These are phyloP conservation scores for Trialeurodes vaporariorum DNA, from an alignment of 1,140 invertebrate genomes.

Conservation along the genomic window DNA sequence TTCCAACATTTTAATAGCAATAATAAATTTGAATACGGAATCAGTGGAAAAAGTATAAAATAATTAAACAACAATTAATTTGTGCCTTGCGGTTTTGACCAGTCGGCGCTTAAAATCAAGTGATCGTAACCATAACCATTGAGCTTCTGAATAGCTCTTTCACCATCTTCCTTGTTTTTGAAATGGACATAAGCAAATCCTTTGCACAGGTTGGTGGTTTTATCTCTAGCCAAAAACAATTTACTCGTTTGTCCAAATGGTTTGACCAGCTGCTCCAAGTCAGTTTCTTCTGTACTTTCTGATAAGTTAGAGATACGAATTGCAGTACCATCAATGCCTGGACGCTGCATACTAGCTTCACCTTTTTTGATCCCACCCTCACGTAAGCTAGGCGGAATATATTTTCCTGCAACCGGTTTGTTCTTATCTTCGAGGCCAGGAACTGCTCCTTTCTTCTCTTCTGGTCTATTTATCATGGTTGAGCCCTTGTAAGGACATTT, in stretches of 20 bases:
- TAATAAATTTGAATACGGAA: too few species aligned
- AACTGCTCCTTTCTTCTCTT: constrained; percentile 25
- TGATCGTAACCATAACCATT: constrained; percentile 97
- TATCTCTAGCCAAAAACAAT: constrained; percentile 81
- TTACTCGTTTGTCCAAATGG: constrained; percentile 78
- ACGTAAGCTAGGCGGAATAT: constrained; percentile 76
- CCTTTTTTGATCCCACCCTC: constrained; percentile 62
- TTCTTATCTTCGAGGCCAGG: constrained; percentile 36
- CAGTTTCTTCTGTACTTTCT: constrained; percentile 86
- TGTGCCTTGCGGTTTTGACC: constrained; percentile 54
- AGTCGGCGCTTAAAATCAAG: constrained; percentile 95
- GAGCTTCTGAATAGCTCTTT: constrained; percentile 75
- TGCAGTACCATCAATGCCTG: constrained; percentile 65
- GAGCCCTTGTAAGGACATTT: constrained; percentile 95
- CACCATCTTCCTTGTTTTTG: constrained; percentile 76
- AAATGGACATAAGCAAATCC: constrained; percentile 97
- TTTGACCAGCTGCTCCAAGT: constrained; percentile 91
- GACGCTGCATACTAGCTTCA: constrained; percentile 51
- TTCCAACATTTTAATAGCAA: too few species aligned
- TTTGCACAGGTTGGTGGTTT: constrained; percentile 66
- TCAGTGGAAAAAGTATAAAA: too few species aligned
- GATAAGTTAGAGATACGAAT: constrained; percentile 96
- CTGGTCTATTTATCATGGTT: constrained; percentile 39
- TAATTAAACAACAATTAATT: constrained; percentile 1
- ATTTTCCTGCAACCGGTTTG: constrained; percentile 43